phyloP scores from a whole-genome alignment of 1,140 invertebrate genomes.

The Bombus confusus region DNA sequence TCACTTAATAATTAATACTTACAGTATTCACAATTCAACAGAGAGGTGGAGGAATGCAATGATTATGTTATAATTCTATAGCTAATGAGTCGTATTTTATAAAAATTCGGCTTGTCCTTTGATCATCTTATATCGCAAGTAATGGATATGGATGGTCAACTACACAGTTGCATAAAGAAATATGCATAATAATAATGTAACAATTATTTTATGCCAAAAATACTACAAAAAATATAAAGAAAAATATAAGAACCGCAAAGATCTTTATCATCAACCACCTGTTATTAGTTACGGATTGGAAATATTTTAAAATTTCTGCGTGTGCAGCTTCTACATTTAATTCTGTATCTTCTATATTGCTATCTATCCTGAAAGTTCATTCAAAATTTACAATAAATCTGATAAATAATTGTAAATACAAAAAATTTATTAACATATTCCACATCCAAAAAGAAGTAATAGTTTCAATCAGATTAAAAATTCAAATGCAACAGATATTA shows the following conservation, averaged over 20 bases:
- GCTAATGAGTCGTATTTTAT: slow-evolving; percentile 48
- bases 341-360: slow-evolving; percentile 97
- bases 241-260: slow-evolving; percentile 98
- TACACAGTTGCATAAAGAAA: slow-evolving; percentile 34
- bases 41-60: slow-evolving; percentile 60
- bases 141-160: slow-evolving; percentile 57
- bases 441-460: neutral
- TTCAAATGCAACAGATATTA: neutral
- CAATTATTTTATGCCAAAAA: slow-evolving; percentile 89
- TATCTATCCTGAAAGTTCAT: slow-evolving; percentile 91
- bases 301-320: slow-evolving; percentile 98
- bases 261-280: slow-evolving; percentile 99
- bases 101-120: slow-evolving; percentile 53
- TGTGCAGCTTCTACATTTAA: slow-evolving; percentile 99
- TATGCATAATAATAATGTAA: slow-evolving; percentile 32
- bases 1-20: slow-evolving; percentile 55
- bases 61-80: slow-evolving; percentile 41
- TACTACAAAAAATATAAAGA: slow-evolving; percentile 99
- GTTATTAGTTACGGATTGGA: slow-evolving; percentile 98
- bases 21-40: slow-evolving; percentile 64
- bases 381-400: slow-evolving; percentile 12
- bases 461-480: neutral
- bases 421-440: neutral
- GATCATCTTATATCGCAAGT: slow-evolving; percentile 57
- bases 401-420: neutral